Evolutionary conservation across 2,113 vertebrate species (phyloP).

Genomic region (Atlantisia rogersi): DNA sequence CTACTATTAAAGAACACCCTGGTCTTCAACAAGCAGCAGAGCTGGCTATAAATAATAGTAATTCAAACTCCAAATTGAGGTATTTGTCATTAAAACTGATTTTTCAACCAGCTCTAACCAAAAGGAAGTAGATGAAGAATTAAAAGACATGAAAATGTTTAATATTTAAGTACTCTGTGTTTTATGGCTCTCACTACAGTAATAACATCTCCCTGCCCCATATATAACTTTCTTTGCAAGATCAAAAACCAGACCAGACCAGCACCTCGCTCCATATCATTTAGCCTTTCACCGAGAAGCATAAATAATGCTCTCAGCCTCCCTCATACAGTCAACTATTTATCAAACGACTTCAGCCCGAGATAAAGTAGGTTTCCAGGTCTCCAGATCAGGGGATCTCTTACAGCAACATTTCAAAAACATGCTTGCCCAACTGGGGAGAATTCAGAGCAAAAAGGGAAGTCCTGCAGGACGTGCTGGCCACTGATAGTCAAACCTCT

Average conservation of each 20-base stretch:
- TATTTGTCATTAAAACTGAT: not conserved
- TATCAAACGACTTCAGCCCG: not conserved
- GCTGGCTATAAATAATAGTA: not conserved
- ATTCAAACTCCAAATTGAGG: not conserved
- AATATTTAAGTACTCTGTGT: not conserved
- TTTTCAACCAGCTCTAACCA: not conserved
- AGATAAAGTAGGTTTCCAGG: not conserved
- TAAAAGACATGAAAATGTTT: not conserved
- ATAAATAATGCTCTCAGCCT: not conserved
- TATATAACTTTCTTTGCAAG: not conserved
- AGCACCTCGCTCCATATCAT: not conserved
- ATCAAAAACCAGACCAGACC: not conserved
- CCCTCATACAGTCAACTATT: not conserved
- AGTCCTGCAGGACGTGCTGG: not conserved
- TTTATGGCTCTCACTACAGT: not conserved
- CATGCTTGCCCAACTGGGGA: not conserved
- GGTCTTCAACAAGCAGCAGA: not conserved
- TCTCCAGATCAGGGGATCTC: not conserved
- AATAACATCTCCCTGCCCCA: not conserved
- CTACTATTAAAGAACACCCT: not conserved
- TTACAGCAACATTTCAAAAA: not conserved
- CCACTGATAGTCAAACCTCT: not conserved
- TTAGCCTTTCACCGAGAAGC: not conserved
- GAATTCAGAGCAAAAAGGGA: not conserved
- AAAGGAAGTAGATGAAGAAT: not conserved